Percentiles rank a stretch among this genome's conserved stretches.
Evolutionary conservation across 2,113 vertebrate species (phyloP).

Genomic region (Prionailurus viverrinus): DNA sequence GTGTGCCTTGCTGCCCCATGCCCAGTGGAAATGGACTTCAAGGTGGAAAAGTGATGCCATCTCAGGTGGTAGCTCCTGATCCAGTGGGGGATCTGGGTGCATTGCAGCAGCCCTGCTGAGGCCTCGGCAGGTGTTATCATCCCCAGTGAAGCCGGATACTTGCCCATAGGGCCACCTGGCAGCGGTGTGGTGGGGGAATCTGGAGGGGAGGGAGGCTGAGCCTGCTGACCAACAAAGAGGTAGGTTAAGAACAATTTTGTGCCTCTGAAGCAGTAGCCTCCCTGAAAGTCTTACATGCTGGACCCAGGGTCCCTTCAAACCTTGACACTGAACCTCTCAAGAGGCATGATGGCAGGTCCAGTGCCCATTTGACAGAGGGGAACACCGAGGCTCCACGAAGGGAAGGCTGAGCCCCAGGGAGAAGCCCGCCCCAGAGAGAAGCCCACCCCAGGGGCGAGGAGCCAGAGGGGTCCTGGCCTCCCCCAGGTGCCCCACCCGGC

Average conservation of each 20-base stretch:
- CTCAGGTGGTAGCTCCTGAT: neutral
- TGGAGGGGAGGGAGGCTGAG: neutral
- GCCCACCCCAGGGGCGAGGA: neutral
- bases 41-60: neutral
- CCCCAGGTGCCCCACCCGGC: rapidly evolving
- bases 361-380: neutral
- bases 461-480: neutral
- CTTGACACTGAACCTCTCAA: neutral
- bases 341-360: neutral
- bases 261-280: neutral
- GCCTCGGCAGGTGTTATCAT: neutral
- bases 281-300: neutral
- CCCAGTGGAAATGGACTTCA: neutral
- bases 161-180: neutral
- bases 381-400: neutral
- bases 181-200: neutral
- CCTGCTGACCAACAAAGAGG: neutral
- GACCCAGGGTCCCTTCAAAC: neutral
- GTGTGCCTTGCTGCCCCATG: neutral
- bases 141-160: neutral
- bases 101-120: neutral
- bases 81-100: neutral
- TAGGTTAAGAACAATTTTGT: neutral
- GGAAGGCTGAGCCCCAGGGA: neutral
- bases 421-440: neutral